Base-by-base conservation (phyloP, 2,797 vertebrate species). In the Alectoris magna region DNA sequence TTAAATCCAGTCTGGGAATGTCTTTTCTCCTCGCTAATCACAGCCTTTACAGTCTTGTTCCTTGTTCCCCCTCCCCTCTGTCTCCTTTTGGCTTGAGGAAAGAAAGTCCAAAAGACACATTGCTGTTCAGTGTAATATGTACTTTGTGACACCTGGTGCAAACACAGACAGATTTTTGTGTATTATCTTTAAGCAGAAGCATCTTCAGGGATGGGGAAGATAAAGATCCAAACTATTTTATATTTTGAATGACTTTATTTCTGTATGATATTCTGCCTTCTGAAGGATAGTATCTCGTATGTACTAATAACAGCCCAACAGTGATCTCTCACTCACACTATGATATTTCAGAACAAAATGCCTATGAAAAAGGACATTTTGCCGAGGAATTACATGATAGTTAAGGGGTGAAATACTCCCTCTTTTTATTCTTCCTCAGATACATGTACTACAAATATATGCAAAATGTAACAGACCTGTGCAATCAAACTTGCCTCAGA, bases 1-100 rank as follows among this genome's bases (percentile, higher is more conserved):
- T 93, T 91, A 85, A 91, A 85, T 71, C 56, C 60, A 84, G 77
- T 84, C 90, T 79, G 55, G 63, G 70, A 77, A 75, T 84, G 75
- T 19, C 75, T 93, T 87, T 87, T 79, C 56, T 82, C 68, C 36
- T n/a, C 56, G 59, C 24, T 75, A 75, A 73, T 92, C 43, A 38
- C 43, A 79, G 56, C 43, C 44, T 44, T 74, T 66, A 59, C 38
- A 38, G 24, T 0, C 0, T 24, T 70, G 29, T 89, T 93, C 60
- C 81, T 79, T 70, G 9, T 86, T 74, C 39, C 59, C 85, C 36
- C 39, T 90, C 38, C 43, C 7, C 31, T 55, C 55, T 23, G 11
- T 71, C 62, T 76, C 11, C 44, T 73, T 74, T 82, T 48, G 62
- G 5, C 53, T 73, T 70, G 38, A 68, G 53, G 10, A 49, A 75